Evolutionary conservation across 2,888 invertebrate genomes (phyloP), one percentile per base, ranked within the genome.

Genomic region (Cyrtodaria siliqua): DNA sequence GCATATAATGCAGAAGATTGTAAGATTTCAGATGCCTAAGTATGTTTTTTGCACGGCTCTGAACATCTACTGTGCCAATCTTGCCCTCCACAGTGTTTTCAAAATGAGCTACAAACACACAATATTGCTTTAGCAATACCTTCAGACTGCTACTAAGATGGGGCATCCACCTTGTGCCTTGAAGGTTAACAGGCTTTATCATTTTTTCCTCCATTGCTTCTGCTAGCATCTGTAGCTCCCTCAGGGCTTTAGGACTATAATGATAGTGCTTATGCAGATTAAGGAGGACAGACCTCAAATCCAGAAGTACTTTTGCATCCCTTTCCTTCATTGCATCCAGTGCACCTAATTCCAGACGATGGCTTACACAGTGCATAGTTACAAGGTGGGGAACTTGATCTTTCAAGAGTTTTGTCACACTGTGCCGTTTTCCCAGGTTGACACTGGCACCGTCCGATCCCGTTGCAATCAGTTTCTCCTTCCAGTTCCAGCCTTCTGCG

Each of bases 131-230:
- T n/a, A 77, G 50, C 0, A 74, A 47, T 24, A 62, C 55, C 1
- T 80, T 44, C 14, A 79, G 62, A 53, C 63, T 64, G 38, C 57
- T 23, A 16, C 66, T 67, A 4, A 72, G 33, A 61, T 82, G 78
- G 14, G 74, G 75, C 69, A 79, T 74, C 82, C 77, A 77, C 29
- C 71, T 63, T 26, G 77, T 82, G n/a, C 79, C 79, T n/a, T 55
- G 40, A 2, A 83, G 49, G 29, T 75, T 76, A 2, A 49, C 67
- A n/a, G 77, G 83, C 33, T 67, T 55, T n/a, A 59, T 44, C 26
- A 74, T 47, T 40, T 74, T 70, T 60, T 71, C 66, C 14, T 62
- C 71, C 79, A 77, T 74, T 4, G 77, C 53, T 9, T 79, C 79
- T 16, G 79, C 70, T 16, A 83, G 9, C 47, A 50, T 1, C 44